Conservation (phyloP, 2,113 vertebrate genomes). For the Megaceryle maxima region DNA sequence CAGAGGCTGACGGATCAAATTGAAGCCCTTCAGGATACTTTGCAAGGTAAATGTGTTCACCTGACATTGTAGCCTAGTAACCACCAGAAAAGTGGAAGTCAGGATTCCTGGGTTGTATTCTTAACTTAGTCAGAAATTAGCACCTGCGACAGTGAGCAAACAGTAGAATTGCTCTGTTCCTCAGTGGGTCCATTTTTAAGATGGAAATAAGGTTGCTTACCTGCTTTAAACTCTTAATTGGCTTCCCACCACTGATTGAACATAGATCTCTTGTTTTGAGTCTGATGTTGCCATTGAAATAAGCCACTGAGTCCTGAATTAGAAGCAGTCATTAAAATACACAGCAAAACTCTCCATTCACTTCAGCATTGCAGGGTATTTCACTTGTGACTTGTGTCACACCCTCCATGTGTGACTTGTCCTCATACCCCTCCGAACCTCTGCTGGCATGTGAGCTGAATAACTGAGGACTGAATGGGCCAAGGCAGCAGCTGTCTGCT, state of each 20-base stretch:
- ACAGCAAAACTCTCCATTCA: not conserved
- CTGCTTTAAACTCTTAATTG: not conserved
- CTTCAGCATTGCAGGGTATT: not conserved
- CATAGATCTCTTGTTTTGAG: not conserved
- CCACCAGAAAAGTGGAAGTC: not conserved
- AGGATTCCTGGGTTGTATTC: not conserved
- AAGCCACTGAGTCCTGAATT: not conserved
- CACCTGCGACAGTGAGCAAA: not conserved
- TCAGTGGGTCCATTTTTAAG: not conserved
- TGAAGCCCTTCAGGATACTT: conserved; percentile 81
- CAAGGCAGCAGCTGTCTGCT: not conserved
- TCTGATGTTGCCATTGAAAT: not conserved
- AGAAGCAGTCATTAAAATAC: not conserved
- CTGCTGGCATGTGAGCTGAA: not conserved
- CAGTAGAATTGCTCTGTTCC: not conserved
- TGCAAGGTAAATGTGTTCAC: conserved; percentile 80
- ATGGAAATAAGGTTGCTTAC: not conserved
- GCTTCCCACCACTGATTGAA: not conserved
- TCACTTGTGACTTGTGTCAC: no score
- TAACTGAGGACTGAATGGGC: not conserved
- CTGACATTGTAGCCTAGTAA: not conserved
- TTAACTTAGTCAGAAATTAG: not conserved
- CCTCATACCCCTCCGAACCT: not conserved
- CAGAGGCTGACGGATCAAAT: conserved; percentile 85
- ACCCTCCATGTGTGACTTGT: not conserved